Evolutionary conservation across 2,888 invertebrate genomes (phyloP).

Genomic region (Ormyrus rosae): DNA sequence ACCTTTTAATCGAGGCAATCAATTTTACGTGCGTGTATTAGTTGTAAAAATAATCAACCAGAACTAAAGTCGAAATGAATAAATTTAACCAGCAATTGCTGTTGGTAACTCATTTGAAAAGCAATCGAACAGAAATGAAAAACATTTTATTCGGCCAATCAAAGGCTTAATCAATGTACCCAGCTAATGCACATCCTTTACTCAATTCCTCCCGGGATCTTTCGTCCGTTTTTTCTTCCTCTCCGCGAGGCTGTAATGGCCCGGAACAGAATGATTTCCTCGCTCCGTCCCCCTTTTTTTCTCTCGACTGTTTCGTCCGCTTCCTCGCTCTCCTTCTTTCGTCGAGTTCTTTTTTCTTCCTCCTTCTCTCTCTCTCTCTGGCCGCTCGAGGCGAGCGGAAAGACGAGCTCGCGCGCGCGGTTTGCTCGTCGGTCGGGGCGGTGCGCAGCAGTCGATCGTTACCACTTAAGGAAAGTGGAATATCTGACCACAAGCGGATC

Average conservation of each 20-base stretch:
- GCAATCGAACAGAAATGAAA: background rate
- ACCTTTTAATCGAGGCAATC: too few relatives aligned
- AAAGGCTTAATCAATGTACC: constrained; percentile 44
- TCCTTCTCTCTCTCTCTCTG: background rate
- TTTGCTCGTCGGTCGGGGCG: constrained; percentile 22
- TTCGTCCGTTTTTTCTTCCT: background rate
- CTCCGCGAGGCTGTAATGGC: constrained; percentile 39
- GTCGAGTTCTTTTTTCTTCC: background rate
- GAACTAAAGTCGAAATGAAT: too few relatives aligned
- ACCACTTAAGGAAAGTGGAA: constrained; percentile 58
- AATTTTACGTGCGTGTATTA: too few relatives aligned
- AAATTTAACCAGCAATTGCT: too few relatives aligned
- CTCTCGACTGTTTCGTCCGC: background rate
- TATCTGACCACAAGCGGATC: constrained; percentile 58
- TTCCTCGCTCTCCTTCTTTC: too few relatives aligned
- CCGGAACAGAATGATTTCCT: constrained; percentile 46
- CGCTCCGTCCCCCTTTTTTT: constrained; percentile 17
- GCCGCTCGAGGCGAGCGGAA: background rate
- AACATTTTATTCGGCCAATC: constrained; percentile 21
- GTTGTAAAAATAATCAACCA: too few relatives aligned
- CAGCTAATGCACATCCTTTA: constrained; percentile 40
- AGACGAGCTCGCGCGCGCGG: constrained; percentile 9
- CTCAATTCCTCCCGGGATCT: constrained; percentile 20
- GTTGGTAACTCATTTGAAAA: too few relatives aligned
- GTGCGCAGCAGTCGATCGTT: constrained; percentile 44